Evolutionary conservation across 2,888 invertebrate genomes (phyloP), one percentile per base, ranked within the genome.

Genomic region (Acrocera orbiculus): DNA sequence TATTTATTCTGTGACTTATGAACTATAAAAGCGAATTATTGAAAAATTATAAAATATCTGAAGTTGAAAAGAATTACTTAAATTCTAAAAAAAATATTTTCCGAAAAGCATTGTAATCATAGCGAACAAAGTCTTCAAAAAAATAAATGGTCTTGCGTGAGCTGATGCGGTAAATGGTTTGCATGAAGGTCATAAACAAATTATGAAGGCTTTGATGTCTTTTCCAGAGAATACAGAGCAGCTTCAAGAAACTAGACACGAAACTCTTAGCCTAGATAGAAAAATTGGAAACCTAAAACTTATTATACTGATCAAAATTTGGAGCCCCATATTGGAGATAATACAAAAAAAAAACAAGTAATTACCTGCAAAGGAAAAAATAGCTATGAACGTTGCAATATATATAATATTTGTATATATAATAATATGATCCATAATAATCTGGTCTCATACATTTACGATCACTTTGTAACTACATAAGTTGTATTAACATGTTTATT

Each of bases 91-190:
- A n/a, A n/a, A n/a, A n/a, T n/a, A n/a, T n/a, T n/a, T n/a, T n/a
- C n/a, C n/a, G n/a, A n/a, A n/a, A n/a, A n/a, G n/a, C n/a, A n/a
- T n/a, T n/a, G n/a, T n/a, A n/a, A n/a, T n/a, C n/a, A n/a, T n/a
- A n/a, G n/a, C n/a, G n/a, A n/a, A n/a, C n/a, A 37, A 25, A 32
- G 29, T 37, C 30, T 34, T 26, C 27, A 26, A 16, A 20, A 30
- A 34, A 34, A 24, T 13, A 37, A 27, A 29, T 37, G 30, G 34
- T 34, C n/a, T n/a, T n/a, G n/a, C n/a, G n/a, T n/a, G 13, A 15
- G 30, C 34, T n/a, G 22, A 37, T 32, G 23, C 32, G 13, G 13
- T 27, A 20, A 36, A 11, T 25, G 37, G 29, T 17, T 23, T 29
- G 24, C 26, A 28, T 19, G 20, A 32, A 28, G 23, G 25, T 29